Conservation (phyloP, 2,888 invertebrate species). For the Protodeltote pygarga region DNA sequence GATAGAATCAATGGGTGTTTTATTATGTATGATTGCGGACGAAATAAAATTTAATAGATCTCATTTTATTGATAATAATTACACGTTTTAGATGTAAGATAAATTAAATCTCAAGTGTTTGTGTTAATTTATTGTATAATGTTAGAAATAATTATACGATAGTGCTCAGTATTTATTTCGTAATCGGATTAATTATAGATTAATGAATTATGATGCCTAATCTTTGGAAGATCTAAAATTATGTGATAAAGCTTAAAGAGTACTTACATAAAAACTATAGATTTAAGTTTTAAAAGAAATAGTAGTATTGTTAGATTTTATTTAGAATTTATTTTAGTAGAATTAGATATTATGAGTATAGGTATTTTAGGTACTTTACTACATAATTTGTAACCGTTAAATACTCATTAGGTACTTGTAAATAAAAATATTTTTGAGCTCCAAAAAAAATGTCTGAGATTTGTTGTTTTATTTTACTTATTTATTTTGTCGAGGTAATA, state of each 20-base stretch:
- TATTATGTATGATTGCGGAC: neutral
- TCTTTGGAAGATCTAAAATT: conserved; percentile 6
- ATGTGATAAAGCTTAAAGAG: conserved; percentile 43
- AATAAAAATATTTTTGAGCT: conserved; percentile 37
- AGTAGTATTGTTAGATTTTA: neutral
- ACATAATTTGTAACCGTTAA: conserved; percentile 33
- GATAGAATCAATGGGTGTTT: neutral
- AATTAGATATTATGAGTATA: conserved; percentile 9
- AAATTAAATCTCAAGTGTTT: conserved; percentile 6
- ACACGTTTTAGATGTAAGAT: neutral
- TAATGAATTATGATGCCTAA: neutral
- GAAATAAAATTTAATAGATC: conserved; percentile 35
- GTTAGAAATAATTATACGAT: neutral
- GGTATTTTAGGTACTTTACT: conserved; percentile 16
- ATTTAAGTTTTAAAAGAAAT: conserved; percentile 11
- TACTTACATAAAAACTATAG: conserved; percentile 37
- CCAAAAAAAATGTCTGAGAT: too few relatives aligned
- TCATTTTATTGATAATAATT: conserved; percentile 17
- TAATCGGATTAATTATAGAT: neutral
- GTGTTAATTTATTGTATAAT: conserved; percentile 12
- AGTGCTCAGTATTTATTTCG: conserved; percentile 33
- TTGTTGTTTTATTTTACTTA: too few relatives aligned
- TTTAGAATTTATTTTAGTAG: conserved; percentile 7
- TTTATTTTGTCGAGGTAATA: too few relatives aligned
- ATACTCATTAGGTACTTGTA: conserved; percentile 45